Conservation (phyloP, 2,888 invertebrate genomes). For the Chalcosyrphus nemorum region DNA sequence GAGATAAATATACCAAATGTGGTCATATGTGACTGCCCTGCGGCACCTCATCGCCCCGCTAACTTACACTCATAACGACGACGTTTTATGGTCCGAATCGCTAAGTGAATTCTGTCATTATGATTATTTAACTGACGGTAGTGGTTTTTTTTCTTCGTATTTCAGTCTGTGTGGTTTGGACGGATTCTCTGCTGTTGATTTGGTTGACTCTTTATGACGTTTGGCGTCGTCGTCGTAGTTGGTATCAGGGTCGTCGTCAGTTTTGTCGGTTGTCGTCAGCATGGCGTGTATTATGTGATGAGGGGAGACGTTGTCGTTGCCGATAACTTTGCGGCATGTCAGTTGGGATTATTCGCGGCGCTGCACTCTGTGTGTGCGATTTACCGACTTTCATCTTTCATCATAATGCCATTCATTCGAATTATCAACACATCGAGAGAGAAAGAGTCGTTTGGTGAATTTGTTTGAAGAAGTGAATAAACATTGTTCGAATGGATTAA, state of each 20-base stretch:
- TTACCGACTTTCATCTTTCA: slow-evolving; percentile 71
- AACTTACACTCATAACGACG: slow-evolving; percentile 68
- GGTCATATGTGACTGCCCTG: slow-evolving; percentile 65
- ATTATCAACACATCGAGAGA: slow-evolving; percentile 62
- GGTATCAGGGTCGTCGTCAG: slow-evolving; percentile 8
- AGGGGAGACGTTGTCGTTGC: slow-evolving; percentile 62
- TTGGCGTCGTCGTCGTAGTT: slow-evolving; percentile 23
- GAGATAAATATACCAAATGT: slow-evolving; percentile 71
- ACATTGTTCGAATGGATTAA: slow-evolving; percentile 26
- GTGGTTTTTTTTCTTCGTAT: slow-evolving; percentile 27
- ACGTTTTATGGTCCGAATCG: slow-evolving; percentile 68
- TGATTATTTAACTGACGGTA: slow-evolving; percentile 63
- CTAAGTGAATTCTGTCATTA: slow-evolving; percentile 73
- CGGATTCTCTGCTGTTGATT: slow-evolving; percentile 30
- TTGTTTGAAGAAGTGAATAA: slow-evolving; percentile 59
- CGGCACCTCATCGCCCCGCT: slow-evolving; percentile 33
- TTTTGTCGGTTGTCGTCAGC: neutral
- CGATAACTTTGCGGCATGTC: slow-evolving; percentile 68
- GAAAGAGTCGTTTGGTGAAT: slow-evolving; percentile 32
- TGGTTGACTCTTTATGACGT: slow-evolving; percentile 52
- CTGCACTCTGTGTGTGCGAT: slow-evolving; percentile 53
- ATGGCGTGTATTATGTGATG: slow-evolving; percentile 15
- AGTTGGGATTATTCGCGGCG: slow-evolving; percentile 58
- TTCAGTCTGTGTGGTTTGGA: slow-evolving; percentile 24
- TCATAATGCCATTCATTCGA: slow-evolving; percentile 67